These are phyloP conservation scores for Nomada fucata DNA, from an alignment of 2,888 invertebrate genomes.

Conservation along the genomic window DNA sequence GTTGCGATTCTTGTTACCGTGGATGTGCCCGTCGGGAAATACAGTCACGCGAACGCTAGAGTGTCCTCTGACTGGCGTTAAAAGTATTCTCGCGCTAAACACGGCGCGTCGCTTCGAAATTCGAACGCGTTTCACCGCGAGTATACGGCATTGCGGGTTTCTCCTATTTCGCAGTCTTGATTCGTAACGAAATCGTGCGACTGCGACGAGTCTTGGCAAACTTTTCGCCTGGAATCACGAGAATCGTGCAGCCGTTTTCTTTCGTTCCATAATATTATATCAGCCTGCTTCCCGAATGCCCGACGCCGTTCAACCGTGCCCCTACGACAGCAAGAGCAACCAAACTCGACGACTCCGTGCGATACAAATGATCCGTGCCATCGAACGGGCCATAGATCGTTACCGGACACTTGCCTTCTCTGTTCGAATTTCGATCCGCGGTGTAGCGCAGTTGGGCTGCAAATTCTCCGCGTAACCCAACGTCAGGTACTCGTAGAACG, in stretches of 20 bases:
- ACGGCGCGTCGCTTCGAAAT: constrained; percentile 10
- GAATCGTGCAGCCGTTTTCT: background rate
- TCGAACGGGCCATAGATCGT: no score
- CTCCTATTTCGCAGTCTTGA: background rate
- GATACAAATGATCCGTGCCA: no score
- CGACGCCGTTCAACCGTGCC: no score
- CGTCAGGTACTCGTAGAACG: background rate
- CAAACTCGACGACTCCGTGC: no score
- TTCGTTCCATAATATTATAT: background rate
- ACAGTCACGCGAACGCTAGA: constrained; percentile 14
- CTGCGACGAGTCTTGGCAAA: background rate
- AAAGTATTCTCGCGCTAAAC: constrained; percentile 39
- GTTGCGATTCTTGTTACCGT: constrained; percentile 43
- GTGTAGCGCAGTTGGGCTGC: background rate
- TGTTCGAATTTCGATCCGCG: background rate
- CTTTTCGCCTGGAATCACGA: background rate
- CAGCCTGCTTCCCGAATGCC: no score
- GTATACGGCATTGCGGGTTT: constrained; percentile 39
- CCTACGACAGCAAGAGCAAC: no score
- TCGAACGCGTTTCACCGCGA: constrained; percentile 17
- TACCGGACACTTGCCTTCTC: no score
- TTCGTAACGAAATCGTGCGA: constrained; percentile 20
- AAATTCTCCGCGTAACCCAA: background rate
- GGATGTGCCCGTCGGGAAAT: constrained; percentile 58
- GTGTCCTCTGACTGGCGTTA: constrained; percentile 18